These are phyloP conservation scores for Caenorhabditis becei DNA, from an alignment of 2,888 invertebrate species.

Conservation along the genomic window DNA sequence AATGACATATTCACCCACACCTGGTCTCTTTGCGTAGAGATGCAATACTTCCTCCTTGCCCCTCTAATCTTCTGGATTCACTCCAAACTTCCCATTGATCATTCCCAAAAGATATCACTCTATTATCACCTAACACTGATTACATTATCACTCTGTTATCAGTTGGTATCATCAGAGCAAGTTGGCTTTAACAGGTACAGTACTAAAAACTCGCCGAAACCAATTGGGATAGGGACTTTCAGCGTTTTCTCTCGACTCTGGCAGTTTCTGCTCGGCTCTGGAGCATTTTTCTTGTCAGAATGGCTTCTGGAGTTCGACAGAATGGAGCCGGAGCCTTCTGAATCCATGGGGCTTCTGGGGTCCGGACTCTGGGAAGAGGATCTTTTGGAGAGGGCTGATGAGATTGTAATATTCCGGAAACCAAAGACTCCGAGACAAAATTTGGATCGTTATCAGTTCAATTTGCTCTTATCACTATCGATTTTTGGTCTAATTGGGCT, in stretches of 20 bases:
- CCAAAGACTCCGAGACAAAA: background rate
- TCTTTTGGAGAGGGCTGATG: background rate
- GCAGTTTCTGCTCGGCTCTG: conserved; percentile 49
- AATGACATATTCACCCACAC: conserved; percentile 64
- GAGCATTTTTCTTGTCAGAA: conserved; percentile 9
- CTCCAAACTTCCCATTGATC: background rate
- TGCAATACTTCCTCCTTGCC: conserved; percentile 68
- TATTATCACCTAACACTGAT: background rate
- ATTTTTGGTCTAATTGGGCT: background rate
- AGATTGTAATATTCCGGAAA: background rate
- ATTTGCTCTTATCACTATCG: background rate
- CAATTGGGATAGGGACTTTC: background rate
- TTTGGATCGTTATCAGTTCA: conserved; percentile 1
- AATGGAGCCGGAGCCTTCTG: background rate
- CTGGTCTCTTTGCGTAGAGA: conserved; percentile 68
- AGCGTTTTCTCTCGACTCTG: conserved; percentile 55
- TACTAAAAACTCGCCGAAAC: background rate
- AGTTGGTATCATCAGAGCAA: conserved; percentile 1
- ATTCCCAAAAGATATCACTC: background rate
- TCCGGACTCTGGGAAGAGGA: background rate
- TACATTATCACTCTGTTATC: background rate
- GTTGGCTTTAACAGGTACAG: conserved; percentile 32
- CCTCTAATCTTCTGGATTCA: conserved; percentile 59
- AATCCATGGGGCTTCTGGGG: background rate
- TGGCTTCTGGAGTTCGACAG: background rate